phyloP scores from a whole-genome alignment of 2,888 invertebrate genomes.

The Eubasilissa splendida region DNA sequence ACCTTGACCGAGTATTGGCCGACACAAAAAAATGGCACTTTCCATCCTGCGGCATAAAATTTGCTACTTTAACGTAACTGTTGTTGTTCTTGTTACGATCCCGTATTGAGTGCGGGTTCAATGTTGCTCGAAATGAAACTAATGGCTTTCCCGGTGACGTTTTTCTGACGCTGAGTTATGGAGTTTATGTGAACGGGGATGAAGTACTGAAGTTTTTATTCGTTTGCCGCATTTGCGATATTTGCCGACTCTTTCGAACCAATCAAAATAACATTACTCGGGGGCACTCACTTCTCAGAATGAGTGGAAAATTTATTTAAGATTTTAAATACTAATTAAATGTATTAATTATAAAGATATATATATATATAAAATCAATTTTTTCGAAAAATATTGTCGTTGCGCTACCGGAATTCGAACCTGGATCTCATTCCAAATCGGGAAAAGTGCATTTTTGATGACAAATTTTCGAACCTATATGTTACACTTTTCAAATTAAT shows the following conservation, averaged over 20 bases:
- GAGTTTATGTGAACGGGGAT: constrained; percentile 30
- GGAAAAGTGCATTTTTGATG: too few relatives aligned
- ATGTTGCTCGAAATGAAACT: constrained; percentile 44
- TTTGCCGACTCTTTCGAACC: background rate
- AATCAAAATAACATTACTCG: background rate
- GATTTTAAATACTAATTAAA: too few relatives aligned
- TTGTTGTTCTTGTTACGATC: constrained; percentile 16
- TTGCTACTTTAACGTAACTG: constrained; percentile 18
- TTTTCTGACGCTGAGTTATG: constrained; percentile 48
- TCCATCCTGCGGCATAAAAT: constrained; percentile 16
- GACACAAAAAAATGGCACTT: constrained; percentile 2
- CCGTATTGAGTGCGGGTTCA: constrained; percentile 17
- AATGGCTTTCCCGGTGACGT: constrained; percentile 45
- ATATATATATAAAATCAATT: too few relatives aligned
- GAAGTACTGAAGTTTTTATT: constrained; percentile 26
- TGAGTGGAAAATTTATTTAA: too few relatives aligned
- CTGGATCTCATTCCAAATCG: too few relatives aligned
- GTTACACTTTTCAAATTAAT: too few relatives aligned
- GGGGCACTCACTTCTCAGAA: too few relatives aligned
- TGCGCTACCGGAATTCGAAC: too few relatives aligned
- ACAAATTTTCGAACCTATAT: too few relatives aligned
- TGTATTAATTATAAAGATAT: too few relatives aligned
- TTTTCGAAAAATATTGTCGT: too few relatives aligned
- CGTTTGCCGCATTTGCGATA: constrained; percentile 16
- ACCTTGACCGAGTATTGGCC: constrained; percentile 11